Conservation (phyloP, 2,113 vertebrate species). For the Sinocyclocheilus grahami region DNA sequence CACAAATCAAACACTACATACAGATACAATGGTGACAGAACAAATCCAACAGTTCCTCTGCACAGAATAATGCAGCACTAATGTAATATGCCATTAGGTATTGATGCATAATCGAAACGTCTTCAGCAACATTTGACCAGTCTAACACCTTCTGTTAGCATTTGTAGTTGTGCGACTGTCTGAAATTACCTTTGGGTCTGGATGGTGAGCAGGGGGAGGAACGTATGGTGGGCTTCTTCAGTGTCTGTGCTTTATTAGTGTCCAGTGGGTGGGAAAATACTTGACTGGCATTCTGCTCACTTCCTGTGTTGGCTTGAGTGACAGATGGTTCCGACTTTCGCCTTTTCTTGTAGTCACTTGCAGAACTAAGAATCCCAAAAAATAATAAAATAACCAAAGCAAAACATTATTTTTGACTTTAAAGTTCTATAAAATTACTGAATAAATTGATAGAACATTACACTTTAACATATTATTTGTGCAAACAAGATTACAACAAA, state of each 20-base stretch:
- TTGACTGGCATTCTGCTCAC: slow-evolving; percentile 74
- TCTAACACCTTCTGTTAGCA: not conserved
- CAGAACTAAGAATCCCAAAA: slow-evolving; percentile 77
- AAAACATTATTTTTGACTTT: not conserved
- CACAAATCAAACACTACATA: not conserved
- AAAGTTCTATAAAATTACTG: no score
- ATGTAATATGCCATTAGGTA: not conserved
- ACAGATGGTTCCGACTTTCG: slow-evolving; percentile 94
- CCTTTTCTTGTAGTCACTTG: slow-evolving; percentile 92
- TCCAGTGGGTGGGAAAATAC: slow-evolving; percentile 72
- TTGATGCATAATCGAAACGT: not conserved
- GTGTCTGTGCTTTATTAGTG: slow-evolving; percentile 75
- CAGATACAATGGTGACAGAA: not conserved
- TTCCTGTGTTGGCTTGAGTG: slow-evolving; percentile 75
- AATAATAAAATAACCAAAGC: slow-evolving; percentile 32
- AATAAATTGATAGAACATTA: no score
- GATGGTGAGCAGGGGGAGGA: slow-evolving; percentile 95
- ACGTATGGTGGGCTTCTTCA: slow-evolving; percentile 83
- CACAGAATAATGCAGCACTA: not conserved
- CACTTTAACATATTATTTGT: no score
- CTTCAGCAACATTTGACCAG: not conserved
- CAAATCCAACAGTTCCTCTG: not conserved
- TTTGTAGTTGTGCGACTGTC: not conserved
- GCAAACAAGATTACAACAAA: no score
- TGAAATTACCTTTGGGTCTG: slow-evolving; percentile 87